Conservation (phyloP, 1,140 invertebrate species). For the Lamellibrachia luymesi region DNA sequence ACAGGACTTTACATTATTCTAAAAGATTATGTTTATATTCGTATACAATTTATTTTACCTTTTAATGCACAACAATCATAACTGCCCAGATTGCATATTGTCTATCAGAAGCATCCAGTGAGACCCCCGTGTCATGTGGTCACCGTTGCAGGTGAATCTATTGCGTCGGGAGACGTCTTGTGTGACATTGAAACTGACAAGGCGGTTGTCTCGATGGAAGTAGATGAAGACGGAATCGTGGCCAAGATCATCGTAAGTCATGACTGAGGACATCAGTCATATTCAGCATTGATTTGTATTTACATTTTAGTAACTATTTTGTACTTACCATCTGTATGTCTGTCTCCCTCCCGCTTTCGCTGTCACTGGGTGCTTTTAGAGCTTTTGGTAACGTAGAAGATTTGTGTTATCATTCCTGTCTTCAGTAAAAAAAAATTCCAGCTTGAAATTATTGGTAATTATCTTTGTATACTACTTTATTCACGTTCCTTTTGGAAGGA, state of each 20-base stretch:
- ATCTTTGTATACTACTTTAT: background rate
- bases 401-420: background rate
- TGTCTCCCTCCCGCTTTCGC: background rate
- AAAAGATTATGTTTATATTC: background rate
- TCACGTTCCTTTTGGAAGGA: background rate
- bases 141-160: slow-evolving; percentile 55
- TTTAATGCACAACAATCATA: background rate
- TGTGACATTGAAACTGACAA: slow-evolving; percentile 70
- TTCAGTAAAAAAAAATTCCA: background rate
- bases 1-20: background rate
- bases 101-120: background rate
- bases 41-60: background rate
- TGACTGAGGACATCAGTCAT: background rate
- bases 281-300: background rate
- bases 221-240: slow-evolving; percentile 64
- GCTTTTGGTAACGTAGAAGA: background rate
- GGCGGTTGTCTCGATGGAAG: slow-evolving; percentile 63
- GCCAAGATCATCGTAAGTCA: slow-evolving; percentile 63
- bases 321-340: background rate
- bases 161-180: slow-evolving; percentile 63
- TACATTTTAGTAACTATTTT: background rate
- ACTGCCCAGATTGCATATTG: background rate
- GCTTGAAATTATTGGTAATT: background rate
- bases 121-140: background rate
- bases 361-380: background rate